Evolutionary conservation across 2,113 vertebrate species (phyloP), one percentile per base, ranked within the genome.

Genomic region (Rhynchomys soricoides): DNA sequence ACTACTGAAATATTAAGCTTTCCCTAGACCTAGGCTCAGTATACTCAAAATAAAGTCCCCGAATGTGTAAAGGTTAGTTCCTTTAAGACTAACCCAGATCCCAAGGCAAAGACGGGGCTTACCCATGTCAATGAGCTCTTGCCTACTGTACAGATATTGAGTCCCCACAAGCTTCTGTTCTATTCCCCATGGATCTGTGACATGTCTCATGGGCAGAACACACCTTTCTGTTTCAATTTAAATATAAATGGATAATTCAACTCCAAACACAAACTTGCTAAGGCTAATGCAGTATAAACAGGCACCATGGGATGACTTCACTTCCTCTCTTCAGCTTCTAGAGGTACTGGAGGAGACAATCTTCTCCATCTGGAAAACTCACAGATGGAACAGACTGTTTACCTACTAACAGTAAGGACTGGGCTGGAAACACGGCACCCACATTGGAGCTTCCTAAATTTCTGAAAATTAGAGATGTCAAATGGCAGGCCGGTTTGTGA

Each of bases 21-120:
- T 40, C 43, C 8, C 62, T 37, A 70, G 85, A 55, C 6, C n/a
- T 77, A 90, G 87, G 12, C 9, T 77, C 66, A 48, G 71, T 34
- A 75, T 26, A 96, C 15, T 86, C 86, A 94, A 95, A 89, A 45
- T 16, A 70, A 89, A 90, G 9, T 78, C n/a, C 29, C 12, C 4
- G 50, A 57, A 83, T 8, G 43, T 73, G 22, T 19, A 88, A 26
- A 45, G 31, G 19, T 19, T 3, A 57, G 45, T 94, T 50, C 40
- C 24, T 74, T 94, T 55, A 78, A 22, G 19, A 52, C 89, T 78
- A 66, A 93, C 31, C 86, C 85, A 93, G 96, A 86, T 87, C 45
- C 45, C n/a, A 87, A 55, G 62, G 82, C 31, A 52, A 52, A 57
- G 48, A 16, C 1, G 7, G 17, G 22, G 74, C 31, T 78, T 11